A percentile compares a stretch with the other conserved stretches of the same genome.
phyloP scores from a whole-genome alignment of 2,888 invertebrate genomes.

The Tetheella fluctuosa region DNA sequence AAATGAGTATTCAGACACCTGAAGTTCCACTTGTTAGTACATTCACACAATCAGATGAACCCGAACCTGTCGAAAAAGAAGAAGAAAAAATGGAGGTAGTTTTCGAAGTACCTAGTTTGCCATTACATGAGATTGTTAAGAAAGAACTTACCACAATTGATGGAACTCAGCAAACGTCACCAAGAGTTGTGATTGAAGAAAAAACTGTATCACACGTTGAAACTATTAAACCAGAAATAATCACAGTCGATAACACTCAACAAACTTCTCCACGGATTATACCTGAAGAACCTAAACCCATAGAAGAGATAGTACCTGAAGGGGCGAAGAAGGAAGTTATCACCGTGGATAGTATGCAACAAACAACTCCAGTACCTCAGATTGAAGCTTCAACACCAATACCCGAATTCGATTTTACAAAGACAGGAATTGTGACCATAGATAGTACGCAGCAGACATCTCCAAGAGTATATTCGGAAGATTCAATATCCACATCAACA shows the following conservation, averaged over 20 bases:
- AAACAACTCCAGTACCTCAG: constrained; percentile 22
- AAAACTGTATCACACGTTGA: constrained; percentile 29
- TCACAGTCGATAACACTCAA: constrained; percentile 49
- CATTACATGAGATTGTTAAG: constrained; percentile 29
- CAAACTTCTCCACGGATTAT: constrained; percentile 55
- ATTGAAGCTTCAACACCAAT: constrained; percentile 26
- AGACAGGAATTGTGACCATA: constrained; percentile 45
- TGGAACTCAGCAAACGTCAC: constrained; percentile 59
- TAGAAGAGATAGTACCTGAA: neutral
- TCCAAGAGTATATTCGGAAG: constrained; percentile 82
- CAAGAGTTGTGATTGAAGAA: constrained; percentile 40
- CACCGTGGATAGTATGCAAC: constrained; percentile 32
- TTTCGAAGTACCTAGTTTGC: constrained; percentile 31
- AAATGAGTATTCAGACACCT: constrained; percentile 71
- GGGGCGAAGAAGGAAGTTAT: constrained; percentile 17
- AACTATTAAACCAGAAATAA: constrained; percentile 36
- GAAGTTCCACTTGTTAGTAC: constrained; percentile 64
- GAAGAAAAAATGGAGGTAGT: constrained; percentile 22
- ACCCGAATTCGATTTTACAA: constrained; percentile 42
- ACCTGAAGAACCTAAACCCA: constrained; percentile 21
- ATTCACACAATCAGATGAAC: constrained; percentile 74
- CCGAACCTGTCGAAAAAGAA: constrained; percentile 43
- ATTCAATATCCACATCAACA: constrained; percentile 77
- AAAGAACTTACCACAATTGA: constrained; percentile 43
- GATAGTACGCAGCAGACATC: constrained; percentile 72